These are phyloP conservation scores for Seriola dumerili DNA, from an alignment of 2,113 vertebrate genomes.

Conservation along the genomic window DNA sequence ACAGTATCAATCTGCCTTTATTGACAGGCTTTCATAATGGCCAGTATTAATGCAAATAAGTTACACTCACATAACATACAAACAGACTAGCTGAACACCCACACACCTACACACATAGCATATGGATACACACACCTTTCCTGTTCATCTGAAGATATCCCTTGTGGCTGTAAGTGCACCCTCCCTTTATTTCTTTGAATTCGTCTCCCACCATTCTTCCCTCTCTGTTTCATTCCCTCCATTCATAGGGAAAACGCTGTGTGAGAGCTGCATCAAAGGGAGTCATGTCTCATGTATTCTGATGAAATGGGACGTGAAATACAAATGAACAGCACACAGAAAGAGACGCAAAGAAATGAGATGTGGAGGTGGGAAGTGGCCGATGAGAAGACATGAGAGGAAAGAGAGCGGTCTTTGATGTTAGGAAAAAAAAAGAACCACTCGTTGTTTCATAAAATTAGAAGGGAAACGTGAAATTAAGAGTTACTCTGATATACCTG, in stretches of 20 bases:
- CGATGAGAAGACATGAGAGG: slow-evolving; percentile 46
- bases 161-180: slow-evolving; percentile 26
- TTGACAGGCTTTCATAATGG: slow-evolving; percentile 39
- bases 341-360: slow-evolving; percentile 47
- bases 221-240: slow-evolving; percentile 48
- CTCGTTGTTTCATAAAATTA: slow-evolving; percentile 22
- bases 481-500: slow-evolving; percentile 39
- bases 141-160: slow-evolving; percentile 45
- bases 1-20: slow-evolving; percentile 36
- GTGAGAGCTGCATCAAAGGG: slow-evolving; percentile 72
- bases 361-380: slow-evolving; percentile 51
- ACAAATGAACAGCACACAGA: slow-evolving; percentile 66
- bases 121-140: slow-evolving; percentile 35
- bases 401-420: slow-evolving; percentile 57
- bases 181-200: slow-evolving; percentile 48
- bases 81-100: slow-evolving; percentile 24
- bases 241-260: slow-evolving; percentile 71
- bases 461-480: slow-evolving; percentile 39
- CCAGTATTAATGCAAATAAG: slow-evolving; percentile 41
- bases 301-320: slow-evolving; percentile 71
- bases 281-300: slow-evolving; percentile 69
- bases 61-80: slow-evolving; percentile 7
- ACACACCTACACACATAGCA: slow-evolving; percentile 29
- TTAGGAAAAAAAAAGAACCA: slow-evolving; percentile 25
- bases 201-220: slow-evolving; percentile 10